Evolutionary conservation across 2,888 invertebrate species (phyloP).

Genomic region (Tetragnatha montana): DNA sequence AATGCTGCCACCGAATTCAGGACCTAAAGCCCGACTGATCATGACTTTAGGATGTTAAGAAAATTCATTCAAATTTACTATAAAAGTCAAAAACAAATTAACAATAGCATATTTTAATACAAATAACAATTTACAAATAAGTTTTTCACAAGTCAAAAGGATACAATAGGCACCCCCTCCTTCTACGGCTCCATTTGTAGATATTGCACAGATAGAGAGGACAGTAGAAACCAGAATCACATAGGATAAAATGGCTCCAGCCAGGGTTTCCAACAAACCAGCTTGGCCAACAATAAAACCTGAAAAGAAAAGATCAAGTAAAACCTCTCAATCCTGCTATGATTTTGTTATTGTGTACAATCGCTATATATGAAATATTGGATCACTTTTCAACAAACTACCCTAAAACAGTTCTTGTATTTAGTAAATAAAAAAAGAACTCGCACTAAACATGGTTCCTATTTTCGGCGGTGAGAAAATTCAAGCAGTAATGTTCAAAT

Average conservation of each 20-base stretch:
- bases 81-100: background rate
- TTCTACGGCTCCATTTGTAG: slow-evolving; percentile 99
- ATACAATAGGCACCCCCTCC: slow-evolving; percentile 99
- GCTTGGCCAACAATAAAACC: slow-evolving; percentile 98
- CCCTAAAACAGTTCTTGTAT: background rate
- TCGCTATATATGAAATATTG: background rate
- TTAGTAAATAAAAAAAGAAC: too few relatives aligned
- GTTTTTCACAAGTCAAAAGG: slow-evolving; percentile 75
- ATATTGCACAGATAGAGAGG: slow-evolving; percentile 97
- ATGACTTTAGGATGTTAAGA: slow-evolving; percentile 83
- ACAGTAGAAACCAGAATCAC: slow-evolving; percentile 96
- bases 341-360: background rate
- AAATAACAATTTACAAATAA: too few relatives aligned
- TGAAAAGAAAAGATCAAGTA: slow-evolving; percentile 78
- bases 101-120: background rate
- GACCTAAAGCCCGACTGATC: slow-evolving; percentile 98
- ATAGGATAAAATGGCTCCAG: slow-evolving; percentile 94
- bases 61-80: slow-evolving; percentile 25
- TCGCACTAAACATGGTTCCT: too few relatives aligned
- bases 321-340: too few relatives aligned
- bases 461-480: too few relatives aligned
- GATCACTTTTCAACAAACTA: background rate
- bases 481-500: too few relatives aligned
- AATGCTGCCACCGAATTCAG: slow-evolving; percentile 99
- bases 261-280: slow-evolving; percentile 89